Evolutionary conservation across 2,797 vertebrate genomes (phyloP).

Genomic region (Danionella dracula): DNA sequence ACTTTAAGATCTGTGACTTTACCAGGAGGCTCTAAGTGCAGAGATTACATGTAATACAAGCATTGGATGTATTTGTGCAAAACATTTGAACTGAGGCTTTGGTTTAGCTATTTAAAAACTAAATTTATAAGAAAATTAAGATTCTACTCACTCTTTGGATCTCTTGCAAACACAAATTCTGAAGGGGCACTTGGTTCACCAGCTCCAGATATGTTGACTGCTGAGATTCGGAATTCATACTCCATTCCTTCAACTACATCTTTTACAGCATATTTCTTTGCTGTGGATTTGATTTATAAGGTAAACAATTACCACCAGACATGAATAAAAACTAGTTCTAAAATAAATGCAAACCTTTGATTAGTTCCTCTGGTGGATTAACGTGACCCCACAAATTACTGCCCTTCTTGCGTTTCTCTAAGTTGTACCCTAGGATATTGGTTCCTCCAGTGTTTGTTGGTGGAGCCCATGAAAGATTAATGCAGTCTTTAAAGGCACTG

Average conservation of each 20-base stretch:
- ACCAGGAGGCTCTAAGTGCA: conserved; percentile 76
- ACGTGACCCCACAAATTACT: conserved; percentile 77
- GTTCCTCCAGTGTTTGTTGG: conserved; percentile 73
- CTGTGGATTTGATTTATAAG: conserved; percentile 45
- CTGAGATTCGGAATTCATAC: conserved; percentile 85
- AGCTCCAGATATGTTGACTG: conserved; percentile 77
- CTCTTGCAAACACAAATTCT: conserved; percentile 74
- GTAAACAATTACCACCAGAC: not conserved
- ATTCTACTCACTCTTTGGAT: conserved; percentile 83
- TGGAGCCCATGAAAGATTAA: conserved; percentile 76
- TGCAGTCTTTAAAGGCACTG: conserved; percentile 69
- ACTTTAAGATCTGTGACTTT: conserved; percentile 79
- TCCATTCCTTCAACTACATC: conserved; percentile 76
- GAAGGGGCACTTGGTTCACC: conserved; percentile 80
- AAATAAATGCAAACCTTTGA: conserved; percentile 61
- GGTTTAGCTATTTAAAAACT: too few species aligned
- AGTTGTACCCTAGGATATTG: conserved; percentile 75
- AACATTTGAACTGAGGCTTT: too few species aligned
- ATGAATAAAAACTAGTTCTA: not conserved
- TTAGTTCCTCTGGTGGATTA: conserved; percentile 58
- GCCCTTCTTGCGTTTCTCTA: conserved; percentile 87
- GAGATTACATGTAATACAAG: too few species aligned
- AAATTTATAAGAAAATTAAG: too few species aligned
- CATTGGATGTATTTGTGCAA: too few species aligned
- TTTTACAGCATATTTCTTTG: conserved; percentile 64